Evolutionary conservation across 2,888 invertebrate genomes (phyloP).

Genomic region (Halictus quadricinctus): DNA sequence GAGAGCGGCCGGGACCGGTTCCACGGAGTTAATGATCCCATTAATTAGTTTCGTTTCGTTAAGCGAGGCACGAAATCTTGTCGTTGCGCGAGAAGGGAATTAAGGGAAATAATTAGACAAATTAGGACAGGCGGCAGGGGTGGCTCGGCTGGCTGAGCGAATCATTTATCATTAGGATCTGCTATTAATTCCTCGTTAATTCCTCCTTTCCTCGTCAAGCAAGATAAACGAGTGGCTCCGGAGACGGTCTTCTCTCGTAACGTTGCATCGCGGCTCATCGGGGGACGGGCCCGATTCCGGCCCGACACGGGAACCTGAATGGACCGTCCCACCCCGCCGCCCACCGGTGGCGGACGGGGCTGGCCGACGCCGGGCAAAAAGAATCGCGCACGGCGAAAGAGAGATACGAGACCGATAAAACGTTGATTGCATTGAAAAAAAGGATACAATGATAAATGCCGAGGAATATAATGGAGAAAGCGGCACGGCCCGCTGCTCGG

Average conservation of each 20-base stretch:
- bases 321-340: slow-evolving; percentile 25
- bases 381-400: slow-evolving; percentile 59
- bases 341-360: not conserved
- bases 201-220: slow-evolving; percentile 82
- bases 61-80: slow-evolving; percentile 78
- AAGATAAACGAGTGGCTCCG: slow-evolving; percentile 81
- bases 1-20: slow-evolving; percentile 10
- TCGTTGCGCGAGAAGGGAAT: slow-evolving; percentile 77
- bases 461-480: slow-evolving; percentile 60
- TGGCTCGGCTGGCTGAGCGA: slow-evolving; percentile 72
- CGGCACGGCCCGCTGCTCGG: slow-evolving; percentile 45
- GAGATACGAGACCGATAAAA: slow-evolving; percentile 74
- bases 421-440: slow-evolving; percentile 69
- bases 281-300: slow-evolving; percentile 13
- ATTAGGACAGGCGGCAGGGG: slow-evolving; percentile 79
- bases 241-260: slow-evolving; percentile 64
- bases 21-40: slow-evolving; percentile 77
- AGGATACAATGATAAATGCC: slow-evolving; percentile 69
- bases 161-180: slow-evolving; percentile 82
- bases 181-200: slow-evolving; percentile 83
- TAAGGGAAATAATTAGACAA: slow-evolving; percentile 82
- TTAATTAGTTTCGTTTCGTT: slow-evolving; percentile 81
- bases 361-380: slow-evolving; percentile 16
- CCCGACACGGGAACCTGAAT: slow-evolving; percentile 41
- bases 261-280: slow-evolving; percentile 49